Evolutionary conservation across 2,113 vertebrate genomes (phyloP), one percentile per base, ranked within the genome.

Genomic region (Progne subis): DNA sequence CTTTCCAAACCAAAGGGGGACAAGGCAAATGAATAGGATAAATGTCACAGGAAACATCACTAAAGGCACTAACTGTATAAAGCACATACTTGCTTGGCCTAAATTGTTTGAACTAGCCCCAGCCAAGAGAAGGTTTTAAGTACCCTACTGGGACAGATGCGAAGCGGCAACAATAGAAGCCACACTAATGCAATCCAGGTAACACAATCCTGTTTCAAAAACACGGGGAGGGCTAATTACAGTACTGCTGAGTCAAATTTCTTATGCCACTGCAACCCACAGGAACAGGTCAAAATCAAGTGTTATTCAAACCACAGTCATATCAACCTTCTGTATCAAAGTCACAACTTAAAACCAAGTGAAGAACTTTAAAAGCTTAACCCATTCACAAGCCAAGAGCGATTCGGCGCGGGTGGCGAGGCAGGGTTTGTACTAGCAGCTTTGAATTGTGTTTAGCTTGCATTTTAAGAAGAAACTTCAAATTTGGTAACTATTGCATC

Each of bases 121-220:
- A 46, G 97, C 97, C 98, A 97, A 98, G 96, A 96, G 96, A 97
- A 97, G 97, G 98, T 98, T 98, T 98, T 98, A 98, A 98, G 97
- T 98, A 98, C 97, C 97, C 98, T 98, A 97, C 97, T 97, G 98
- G 98, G 98, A 98, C 97, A 98, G 98, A 98, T 97, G 97, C 96
- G 94, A 97, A 97, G 97, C 98, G 97, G 98, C 97, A 97, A 98
- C 98, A 98, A 98, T 97, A 98, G 98, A 98, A 98, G 97, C 95
- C 97, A 96, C 97, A 97, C 98, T 98, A 98, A 98, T 98, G 97
- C 97, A 97, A 98, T 97, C 97, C 98, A 98, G 98, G 98, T 98
- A 98, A 98, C 98, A 97, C 97, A 98, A 98, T 98, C 97, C 98
- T 97, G 94, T 98, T 98, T 98, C 98, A 98, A 98, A 98, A 97